These are phyloP conservation scores for Lottia scabra DNA, from an alignment of 2,888 invertebrate species.

Conservation along the genomic window DNA sequence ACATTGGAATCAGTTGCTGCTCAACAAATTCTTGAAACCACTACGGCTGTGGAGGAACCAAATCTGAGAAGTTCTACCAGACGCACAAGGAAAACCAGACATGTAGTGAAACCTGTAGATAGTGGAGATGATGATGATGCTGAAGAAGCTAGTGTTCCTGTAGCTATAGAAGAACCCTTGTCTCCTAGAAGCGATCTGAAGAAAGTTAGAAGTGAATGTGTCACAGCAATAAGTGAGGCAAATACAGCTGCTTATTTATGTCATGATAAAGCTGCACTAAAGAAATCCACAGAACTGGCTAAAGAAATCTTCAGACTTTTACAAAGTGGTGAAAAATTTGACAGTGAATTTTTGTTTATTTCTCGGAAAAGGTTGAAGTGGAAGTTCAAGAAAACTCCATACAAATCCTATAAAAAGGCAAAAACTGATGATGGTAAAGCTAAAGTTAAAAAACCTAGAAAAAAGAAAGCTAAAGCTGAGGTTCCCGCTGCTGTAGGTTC, in stretches of 20 bases:
- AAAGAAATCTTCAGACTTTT: conserved; percentile 1
- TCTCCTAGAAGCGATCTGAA: no score
- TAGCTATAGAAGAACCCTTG: no score
- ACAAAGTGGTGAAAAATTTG: neutral
- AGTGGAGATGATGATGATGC: neutral
- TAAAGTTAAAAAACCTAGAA: no score
- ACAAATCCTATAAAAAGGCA: no score
- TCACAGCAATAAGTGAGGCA: neutral
- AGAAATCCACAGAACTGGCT: neutral
- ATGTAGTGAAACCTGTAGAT: neutral
- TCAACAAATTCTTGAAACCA: neutral
- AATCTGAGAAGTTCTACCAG: neutral
- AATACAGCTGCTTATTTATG: neutral
- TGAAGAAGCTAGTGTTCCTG: neutral
- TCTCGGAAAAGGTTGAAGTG: neutral
- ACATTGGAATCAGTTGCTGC: neutral
- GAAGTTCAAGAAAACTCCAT: no score
- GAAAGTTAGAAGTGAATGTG: no score
- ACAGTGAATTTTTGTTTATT: neutral
- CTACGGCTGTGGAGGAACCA: neutral
- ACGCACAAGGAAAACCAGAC: neutral
- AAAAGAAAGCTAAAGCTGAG: no score
- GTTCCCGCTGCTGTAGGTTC: no score
- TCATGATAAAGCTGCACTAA: neutral
- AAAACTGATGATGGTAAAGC: no score